Conservation (phyloP, 2,113 vertebrate species). For the Psittacara wagleri region DNA sequence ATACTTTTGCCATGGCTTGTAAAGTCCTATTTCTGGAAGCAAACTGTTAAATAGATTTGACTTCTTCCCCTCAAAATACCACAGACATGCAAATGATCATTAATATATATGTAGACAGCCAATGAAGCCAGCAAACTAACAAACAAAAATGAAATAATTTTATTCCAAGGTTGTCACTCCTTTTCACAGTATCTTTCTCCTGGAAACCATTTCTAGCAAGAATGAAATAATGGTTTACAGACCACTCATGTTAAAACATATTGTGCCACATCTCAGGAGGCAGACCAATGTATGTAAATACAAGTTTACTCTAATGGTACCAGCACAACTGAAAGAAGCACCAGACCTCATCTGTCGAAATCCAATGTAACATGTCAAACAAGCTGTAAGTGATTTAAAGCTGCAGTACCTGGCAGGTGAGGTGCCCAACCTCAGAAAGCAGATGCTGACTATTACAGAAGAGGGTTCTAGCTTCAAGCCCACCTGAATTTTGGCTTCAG, state of each 20-base stretch:
- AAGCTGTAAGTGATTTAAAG: neutral
- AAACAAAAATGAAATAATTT: neutral
- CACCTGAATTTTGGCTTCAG: neutral
- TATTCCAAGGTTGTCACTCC: slow-evolving; percentile 54
- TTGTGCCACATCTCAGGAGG: neutral
- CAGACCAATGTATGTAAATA: neutral
- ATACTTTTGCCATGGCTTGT: slow-evolving; percentile 53
- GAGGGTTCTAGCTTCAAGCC: neutral
- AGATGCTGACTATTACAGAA: neutral
- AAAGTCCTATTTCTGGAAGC: slow-evolving; percentile 44
- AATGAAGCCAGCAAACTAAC: neutral
- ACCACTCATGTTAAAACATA: neutral
- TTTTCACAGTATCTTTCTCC: slow-evolving; percentile 64
- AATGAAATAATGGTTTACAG: slow-evolving; percentile 4
- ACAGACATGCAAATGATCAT: slow-evolving; percentile 40
- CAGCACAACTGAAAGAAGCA: neutral
- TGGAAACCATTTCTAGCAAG: slow-evolving; percentile 66
- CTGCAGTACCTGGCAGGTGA: neutral
- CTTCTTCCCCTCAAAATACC: slow-evolving; percentile 52
- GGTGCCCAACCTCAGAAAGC: neutral
- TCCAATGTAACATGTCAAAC: neutral
- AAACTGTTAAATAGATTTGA: slow-evolving; percentile 9
- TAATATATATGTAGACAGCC: neutral
- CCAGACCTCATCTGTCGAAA: neutral
- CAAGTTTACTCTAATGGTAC: neutral